A percentile compares a stretch with the other conserved stretches of the same genome.
Conservation (phyloP, 2,797 vertebrate genomes). For the Dromococcyx pavoninus region DNA sequence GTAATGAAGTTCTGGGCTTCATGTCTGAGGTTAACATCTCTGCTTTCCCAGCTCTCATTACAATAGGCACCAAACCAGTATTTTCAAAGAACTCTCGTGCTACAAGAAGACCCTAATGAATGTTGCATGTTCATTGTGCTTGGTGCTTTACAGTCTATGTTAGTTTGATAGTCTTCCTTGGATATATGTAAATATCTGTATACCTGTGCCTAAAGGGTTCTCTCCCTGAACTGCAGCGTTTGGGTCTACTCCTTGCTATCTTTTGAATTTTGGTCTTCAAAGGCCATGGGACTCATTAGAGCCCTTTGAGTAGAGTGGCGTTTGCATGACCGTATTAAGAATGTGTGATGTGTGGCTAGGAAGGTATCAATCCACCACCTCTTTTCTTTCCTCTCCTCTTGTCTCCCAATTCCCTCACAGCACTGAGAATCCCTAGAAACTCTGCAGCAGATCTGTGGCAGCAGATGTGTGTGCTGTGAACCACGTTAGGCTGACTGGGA, state of each 20-base stretch:
- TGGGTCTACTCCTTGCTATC: not conserved
- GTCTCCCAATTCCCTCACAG: not conserved
- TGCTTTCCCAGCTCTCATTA: not conserved
- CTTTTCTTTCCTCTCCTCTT: not conserved
- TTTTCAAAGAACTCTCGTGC: not conserved
- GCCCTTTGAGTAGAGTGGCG: not conserved
- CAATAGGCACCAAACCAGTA: not conserved
- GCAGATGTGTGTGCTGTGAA: not conserved
- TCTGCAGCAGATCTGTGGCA: not conserved
- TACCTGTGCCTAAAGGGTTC: not conserved
- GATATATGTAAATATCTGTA: not conserved
- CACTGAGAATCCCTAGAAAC: not conserved
- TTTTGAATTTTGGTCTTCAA: not conserved
- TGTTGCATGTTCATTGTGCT: not conserved
- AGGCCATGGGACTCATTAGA: not conserved
- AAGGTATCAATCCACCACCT: not conserved
- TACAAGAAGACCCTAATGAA: not conserved
- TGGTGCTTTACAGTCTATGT: rapidly evolving
- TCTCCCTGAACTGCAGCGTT: not conserved
- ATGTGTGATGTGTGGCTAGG: not conserved
- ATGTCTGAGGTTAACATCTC: not conserved
- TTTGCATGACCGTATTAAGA: not conserved
- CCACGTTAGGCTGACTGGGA: rapidly evolving
- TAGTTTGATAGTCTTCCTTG: not conserved
- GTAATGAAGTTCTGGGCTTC: not conserved